Evolutionary conservation across 1,140 invertebrate species (phyloP).

Genomic region (Caerostris extrusa): DNA sequence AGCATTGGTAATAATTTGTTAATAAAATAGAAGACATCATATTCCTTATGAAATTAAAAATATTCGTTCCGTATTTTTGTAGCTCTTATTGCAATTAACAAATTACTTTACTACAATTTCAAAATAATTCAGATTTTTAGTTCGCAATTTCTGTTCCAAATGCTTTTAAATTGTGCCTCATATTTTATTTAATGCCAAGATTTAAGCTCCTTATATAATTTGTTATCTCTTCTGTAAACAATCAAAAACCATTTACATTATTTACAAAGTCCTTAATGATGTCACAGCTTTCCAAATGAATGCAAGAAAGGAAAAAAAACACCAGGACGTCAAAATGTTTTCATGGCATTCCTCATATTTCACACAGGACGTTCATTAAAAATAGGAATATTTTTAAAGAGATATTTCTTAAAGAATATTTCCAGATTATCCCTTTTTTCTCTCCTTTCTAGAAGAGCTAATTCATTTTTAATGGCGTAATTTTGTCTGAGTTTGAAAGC

Average conservation of each 20-base stretch:
- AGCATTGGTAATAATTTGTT: too few relatives aligned
- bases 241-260: neutral
- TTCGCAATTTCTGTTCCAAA: too few relatives aligned
- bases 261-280: neutral
- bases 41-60: too few relatives aligned
- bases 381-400: neutral
- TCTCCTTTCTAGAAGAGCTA: neutral
- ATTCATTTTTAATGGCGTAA: slow-evolving; percentile 35
- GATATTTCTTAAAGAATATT: neutral
- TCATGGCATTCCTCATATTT: neutral
- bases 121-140: too few relatives aligned
- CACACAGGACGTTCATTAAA: neutral
- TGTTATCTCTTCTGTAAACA: neutral
- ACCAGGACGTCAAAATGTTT: neutral
- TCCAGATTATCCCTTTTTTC: neutral
- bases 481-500: slow-evolving; percentile 14
- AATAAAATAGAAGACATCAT: too few relatives aligned
- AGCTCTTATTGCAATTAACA: too few relatives aligned
- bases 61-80: too few relatives aligned
- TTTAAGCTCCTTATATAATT: neutral
- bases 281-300: neutral
- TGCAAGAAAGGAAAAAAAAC: neutral
- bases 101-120: too few relatives aligned
- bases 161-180: too few relatives aligned
- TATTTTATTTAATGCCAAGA: too few relatives aligned